Evolutionary conservation across 1,140 invertebrate genomes (phyloP), one percentile per base, ranked within the genome.

Genomic region (Drosophila oshimai): DNA sequence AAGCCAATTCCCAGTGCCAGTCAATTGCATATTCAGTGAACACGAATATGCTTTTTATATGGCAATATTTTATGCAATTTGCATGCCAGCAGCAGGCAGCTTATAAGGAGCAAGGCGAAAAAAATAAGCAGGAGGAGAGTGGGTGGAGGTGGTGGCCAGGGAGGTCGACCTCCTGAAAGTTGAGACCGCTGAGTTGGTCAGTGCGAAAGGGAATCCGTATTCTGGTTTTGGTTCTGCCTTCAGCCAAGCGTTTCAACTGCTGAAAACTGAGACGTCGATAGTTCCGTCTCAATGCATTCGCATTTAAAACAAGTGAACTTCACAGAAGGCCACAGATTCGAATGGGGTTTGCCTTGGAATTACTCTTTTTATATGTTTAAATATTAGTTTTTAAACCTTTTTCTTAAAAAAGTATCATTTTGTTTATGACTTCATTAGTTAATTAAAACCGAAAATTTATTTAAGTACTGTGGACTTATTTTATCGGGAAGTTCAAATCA

Each of bases 51-150:
- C 75, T 84, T 73, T 68, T 86, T 84, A 86, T 87, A 65, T 78
- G 67, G 80, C 65, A 64, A 84, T 84, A 86, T 87, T 84, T 86
- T 86, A 87, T 84, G 80, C 80, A 84, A 83, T 83, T 83, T 83
- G 73, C 78, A 83, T 78, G 74, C 51, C 68, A 61, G 34, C 69
- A 75, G 57, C 61, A 84, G 41, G 24, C 49, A 51, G 47, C 61
- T 54, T 42, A 33, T 51, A 28, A 15, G 17, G 15, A 42, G 39
- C 0, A 3, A 7, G 26, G 20, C 0, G 4, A 37, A 10, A n/a
- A n/a, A n/a, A n/a, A n/a, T n/a, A n/a, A n/a, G n/a, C n/a, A n/a
- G n/a, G n/a, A n/a, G n/a, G n/a, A n/a, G n/a, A n/a, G n/a, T n/a
- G n/a, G n/a, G n/a, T n/a, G 24, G n/a, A 44, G 36, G 2, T 37